Conservation (phyloP, 2,888 invertebrate genomes). For the Lottia scabra region DNA sequence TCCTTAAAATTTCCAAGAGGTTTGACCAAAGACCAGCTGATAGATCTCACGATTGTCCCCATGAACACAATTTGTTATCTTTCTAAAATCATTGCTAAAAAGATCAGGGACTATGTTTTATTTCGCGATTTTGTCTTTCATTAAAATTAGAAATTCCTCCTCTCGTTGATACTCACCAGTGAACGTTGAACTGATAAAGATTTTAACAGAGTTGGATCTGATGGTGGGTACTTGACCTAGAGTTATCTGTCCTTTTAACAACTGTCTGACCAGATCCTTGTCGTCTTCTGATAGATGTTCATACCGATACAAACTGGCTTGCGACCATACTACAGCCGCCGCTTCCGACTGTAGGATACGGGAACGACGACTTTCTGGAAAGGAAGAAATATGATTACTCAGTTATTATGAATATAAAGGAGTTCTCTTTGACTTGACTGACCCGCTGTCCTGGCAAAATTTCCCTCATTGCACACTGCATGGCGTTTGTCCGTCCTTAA, state of each 20-base stretch:
- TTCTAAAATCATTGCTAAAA: too few relatives aligned
- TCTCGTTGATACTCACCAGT: slow-evolving; percentile 77
- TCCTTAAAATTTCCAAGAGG: too few relatives aligned
- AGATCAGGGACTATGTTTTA: too few relatives aligned
- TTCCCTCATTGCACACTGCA: too few relatives aligned
- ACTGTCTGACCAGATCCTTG: slow-evolving; percentile 30
- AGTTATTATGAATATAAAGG: slow-evolving; percentile 25
- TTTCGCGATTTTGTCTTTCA: too few relatives aligned
- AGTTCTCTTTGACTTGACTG: not conserved
- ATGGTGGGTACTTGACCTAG: slow-evolving; percentile 87
- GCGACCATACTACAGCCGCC: slow-evolving; percentile 24
- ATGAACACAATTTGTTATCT: too few relatives aligned
- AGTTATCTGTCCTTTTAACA: slow-evolving; percentile 44
- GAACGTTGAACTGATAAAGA: slow-evolving; percentile 97
- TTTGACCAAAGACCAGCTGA: too few relatives aligned
- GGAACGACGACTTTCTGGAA: slow-evolving; percentile 44
- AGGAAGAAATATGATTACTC: slow-evolving; percentile 35
- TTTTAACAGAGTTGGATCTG: slow-evolving; percentile 95
- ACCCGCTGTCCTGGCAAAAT: too few relatives aligned
- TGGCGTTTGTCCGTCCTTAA: too few relatives aligned
- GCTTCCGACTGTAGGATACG: slow-evolving; percentile 25
- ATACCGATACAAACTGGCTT: slow-evolving; percentile 40
- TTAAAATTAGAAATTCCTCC: too few relatives aligned
- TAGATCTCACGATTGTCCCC: too few relatives aligned
- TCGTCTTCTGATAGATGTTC: slow-evolving; percentile 38